Base-by-base conservation (phyloP, 1,140 invertebrate species). In the Drosophila bipectinata region DNA sequence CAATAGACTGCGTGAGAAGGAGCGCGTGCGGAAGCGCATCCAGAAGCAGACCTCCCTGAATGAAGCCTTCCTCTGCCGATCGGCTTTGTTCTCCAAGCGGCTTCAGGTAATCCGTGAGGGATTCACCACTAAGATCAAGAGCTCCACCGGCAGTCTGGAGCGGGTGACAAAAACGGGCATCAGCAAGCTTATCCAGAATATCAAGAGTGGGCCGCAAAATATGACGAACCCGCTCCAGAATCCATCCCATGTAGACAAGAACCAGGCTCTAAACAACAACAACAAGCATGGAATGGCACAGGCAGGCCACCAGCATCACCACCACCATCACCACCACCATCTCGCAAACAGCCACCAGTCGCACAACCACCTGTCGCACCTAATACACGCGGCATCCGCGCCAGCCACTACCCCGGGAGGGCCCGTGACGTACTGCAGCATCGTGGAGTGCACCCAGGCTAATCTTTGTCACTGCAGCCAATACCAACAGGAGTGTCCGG, bases 31-130 rank as follows among this genome's bases (percentile, higher is more conserved):
- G 51, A 95, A 95, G 73, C 96, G 97, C 82, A 97, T 98, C 63
- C 96, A 96, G 91, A 98, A 97, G 85, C 97, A 98, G 90, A 95
- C 96, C 2, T 97, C 96, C 3, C 92, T 98, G 6, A 97, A 97
- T 82, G 97, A 98, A 91, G 96, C 97, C 54, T 94, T 97, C 34
- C 95, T 97, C 44, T 97, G 95, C 83, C 94, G 95, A 55, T 93
- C 96, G 32, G 90, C 85, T 0, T 92, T 94, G 1, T 95, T 95
- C 53, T 95, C 96, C 4, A 97, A 96, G 91, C 94, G 96, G 62
- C 94, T 98, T 73, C 96, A 97, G 80, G 93, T 97, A 1, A 93
- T 98, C n/a, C 97, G 96, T 92, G 96, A 96, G 91, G 96, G 96
- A 64, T 93, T 97, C 77, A 96, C 95, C 59, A 96, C 94, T 90